Percentiles rank a stretch among this genome's conserved stretches.
Conservation (phyloP, 2,113 vertebrate species). For the Macquaria ambigua region DNA sequence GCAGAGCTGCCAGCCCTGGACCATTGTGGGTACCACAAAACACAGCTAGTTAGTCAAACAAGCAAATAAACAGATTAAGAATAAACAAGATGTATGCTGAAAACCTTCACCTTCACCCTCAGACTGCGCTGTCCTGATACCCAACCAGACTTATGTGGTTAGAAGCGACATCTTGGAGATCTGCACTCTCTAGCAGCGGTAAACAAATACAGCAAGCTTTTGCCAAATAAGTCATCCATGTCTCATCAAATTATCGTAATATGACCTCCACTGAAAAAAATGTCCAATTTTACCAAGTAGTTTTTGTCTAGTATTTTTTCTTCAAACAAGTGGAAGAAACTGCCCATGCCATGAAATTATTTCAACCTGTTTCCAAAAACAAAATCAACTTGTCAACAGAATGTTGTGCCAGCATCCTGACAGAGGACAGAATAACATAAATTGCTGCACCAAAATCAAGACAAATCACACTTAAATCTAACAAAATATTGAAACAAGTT, state of each 20-base stretch:
- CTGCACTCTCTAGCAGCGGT: neutral
- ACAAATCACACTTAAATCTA: neutral
- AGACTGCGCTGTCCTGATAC: neutral
- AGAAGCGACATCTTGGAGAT: neutral
- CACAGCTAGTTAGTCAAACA: conserved; percentile 19
- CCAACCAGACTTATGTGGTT: neutral
- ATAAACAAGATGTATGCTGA: neutral
- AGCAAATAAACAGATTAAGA: conserved; percentile 48
- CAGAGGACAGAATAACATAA: no score
- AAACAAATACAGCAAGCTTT: neutral
- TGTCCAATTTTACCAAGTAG: no score
- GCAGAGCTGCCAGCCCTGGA: conserved; percentile 25
- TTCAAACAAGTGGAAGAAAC: neutral
- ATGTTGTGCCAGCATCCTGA: neutral
- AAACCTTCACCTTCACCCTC: conserved; percentile 17
- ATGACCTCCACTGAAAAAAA: neutral
- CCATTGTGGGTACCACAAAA: conserved; percentile 23
- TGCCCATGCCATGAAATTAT: neutral
- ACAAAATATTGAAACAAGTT: neutral
- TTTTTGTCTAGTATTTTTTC: neutral
- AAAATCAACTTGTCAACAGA: neutral
- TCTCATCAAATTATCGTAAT: neutral
- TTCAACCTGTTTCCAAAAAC: no score
- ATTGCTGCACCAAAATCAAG: no score
- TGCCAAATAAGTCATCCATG: neutral